Base-by-base conservation (phyloP, 2,888 invertebrate species). In the Chaitophorus viminalis region DNA sequence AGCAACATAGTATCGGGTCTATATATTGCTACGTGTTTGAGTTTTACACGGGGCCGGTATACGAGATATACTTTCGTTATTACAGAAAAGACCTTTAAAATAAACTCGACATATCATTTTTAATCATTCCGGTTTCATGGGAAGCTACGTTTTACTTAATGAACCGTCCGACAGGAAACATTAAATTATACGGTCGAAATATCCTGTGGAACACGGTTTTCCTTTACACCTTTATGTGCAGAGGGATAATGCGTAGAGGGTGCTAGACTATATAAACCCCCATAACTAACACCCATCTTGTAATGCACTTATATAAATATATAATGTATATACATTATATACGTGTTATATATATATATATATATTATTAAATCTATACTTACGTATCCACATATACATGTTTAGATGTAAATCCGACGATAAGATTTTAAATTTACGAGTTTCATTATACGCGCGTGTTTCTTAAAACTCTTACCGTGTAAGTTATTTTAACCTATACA, bases 151-250 rank as follows among this genome's bases (percentile, higher is more conserved):
- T 86, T 54, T 72, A 52, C 68, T 9, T 77, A 68, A 84, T 46
- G 68, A 84, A 68, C 76, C 84, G 39, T 77, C 76, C 78, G 70
- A 86, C 86, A 68, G 86, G 78, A 86, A 78, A 77, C 86, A 54
- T 86, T 78, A 86, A 86, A 86, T 86, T 86, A 78, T 86, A 86
- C 86, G 78, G 78, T 78, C 52, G 78, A 54, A 54, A 60, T 77
- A 77, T 77, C 33, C 46, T 9, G 46, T 39, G 33, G n/a, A 33
- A 78, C 46, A 72, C 70, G 86, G 70, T 33, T 85, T 85, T 31
- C 77, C 77, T 76, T 78, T 86, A 70, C 86, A 77, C 70, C 77
- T 68, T 84, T 39, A 65, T 46, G 29, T 65, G 68, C 18, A 33
- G 18, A 25, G 2, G 31, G 14, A n/a, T 11, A 33, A 4, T 25